Conservation (phyloP, 2,888 invertebrate species). For the Noctua fimbriata region DNA sequence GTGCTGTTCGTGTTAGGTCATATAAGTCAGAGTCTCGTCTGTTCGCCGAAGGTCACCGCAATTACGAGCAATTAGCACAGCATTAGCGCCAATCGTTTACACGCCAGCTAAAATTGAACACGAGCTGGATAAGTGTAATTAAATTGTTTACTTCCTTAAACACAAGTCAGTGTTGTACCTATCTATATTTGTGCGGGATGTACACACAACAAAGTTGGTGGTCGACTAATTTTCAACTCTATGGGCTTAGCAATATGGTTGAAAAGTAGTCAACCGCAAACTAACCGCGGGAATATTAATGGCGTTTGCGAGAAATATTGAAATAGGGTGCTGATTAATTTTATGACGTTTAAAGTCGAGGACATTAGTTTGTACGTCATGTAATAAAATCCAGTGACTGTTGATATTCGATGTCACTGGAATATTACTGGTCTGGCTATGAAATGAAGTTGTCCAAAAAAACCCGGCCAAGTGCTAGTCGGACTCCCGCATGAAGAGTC, state of each 20-base stretch:
- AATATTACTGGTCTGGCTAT: neutral
- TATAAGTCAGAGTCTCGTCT: slow-evolving; percentile 43
- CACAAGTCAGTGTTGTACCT: slow-evolving; percentile 17
- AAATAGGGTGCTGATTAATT: neutral
- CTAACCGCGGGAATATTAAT: neutral
- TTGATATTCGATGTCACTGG: neutral
- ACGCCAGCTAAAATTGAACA: slow-evolving; percentile 62
- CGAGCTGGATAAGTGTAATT: slow-evolving; percentile 62
- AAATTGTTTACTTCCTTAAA: slow-evolving; percentile 70
- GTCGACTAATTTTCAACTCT: neutral
- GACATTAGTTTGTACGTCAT: neutral
- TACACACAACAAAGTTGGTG: neutral
- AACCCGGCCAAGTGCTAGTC: neutral
- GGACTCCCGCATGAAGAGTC: too few species aligned
- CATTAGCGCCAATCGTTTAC: slow-evolving; percentile 67
- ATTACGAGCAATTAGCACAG: slow-evolving; percentile 72
- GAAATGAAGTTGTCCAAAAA: neutral
- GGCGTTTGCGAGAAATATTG: neutral
- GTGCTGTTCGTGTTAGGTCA: slow-evolving; percentile 30
- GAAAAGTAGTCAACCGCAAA: neutral
- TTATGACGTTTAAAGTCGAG: slow-evolving; percentile 5
- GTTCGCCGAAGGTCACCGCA: slow-evolving; percentile 70
- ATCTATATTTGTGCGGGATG: slow-evolving; percentile 4
- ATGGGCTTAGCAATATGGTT: neutral
- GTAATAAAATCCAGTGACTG: slow-evolving; percentile 1